Base-by-base conservation (phyloP, 2,888 invertebrate species). In the Helobdella robusta region DNA sequence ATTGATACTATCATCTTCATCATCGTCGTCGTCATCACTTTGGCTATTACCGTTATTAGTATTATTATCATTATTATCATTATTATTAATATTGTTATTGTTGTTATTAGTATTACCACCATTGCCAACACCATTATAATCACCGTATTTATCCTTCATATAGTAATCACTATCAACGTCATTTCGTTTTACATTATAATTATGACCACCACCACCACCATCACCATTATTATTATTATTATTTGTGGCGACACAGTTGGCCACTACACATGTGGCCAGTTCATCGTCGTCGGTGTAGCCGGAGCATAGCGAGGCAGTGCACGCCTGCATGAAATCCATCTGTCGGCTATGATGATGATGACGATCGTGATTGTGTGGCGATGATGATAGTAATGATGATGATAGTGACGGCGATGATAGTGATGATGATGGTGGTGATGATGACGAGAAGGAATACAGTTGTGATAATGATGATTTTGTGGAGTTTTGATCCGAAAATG, bases 181-280 rank as follows among this genome's bases (percentile, higher is more conserved):
- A 44, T 60, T 30, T 25, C 46, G 25, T 44, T 2, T 15, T 25
- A 25, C 44, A 44, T 60, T 46, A 60, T 44, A 20, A 44, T 60
- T 46, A 60, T 40, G 25, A 60, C 28, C 60, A 23, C 46, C 60
- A 44, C 46, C 60, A 44, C 46, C 46, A 23, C n/a, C 60, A 60
- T 59, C 54, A 52, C 20, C 11, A 52, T 52, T 23, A 11, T 52
- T 40, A 40, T 40, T n/a, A 40, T 40, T n/a, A n/a, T n/a, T n/a
- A n/a, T n/a, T n/a, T n/a, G n/a, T n/a, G n/a, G n/a, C n/a, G n/a
- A n/a, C n/a, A n/a, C n/a, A n/a, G n/a, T n/a, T n/a, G n/a, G n/a
- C n/a, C n/a, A n/a, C n/a, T n/a, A n/a, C n/a, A n/a, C n/a, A n/a
- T n/a, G n/a, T n/a, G n/a, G n/a, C n/a, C n/a, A n/a, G n/a, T n/a